Base-by-base conservation (phyloP, 2,888 invertebrate species). In the Lithosia quadra region DNA sequence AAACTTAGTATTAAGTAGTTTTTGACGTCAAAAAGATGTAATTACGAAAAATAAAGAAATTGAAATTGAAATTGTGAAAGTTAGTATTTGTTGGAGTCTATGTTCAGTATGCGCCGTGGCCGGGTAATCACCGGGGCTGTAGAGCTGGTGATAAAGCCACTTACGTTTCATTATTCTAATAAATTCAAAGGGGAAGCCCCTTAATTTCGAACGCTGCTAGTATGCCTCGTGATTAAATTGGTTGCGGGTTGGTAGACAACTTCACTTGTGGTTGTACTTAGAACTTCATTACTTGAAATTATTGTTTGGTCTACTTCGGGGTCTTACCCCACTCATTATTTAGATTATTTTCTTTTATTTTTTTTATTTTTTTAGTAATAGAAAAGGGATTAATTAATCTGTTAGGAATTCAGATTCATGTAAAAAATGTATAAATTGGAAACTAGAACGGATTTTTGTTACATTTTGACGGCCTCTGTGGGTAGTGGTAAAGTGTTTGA, bases 151-250 rank as follows among this genome's bases (percentile, higher is more conserved):
- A 76, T 78, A 70, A 72, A 72, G 77, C 75, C 69, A 78, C 75
- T 78, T 69, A 75, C 73, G 63, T 73, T 65, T 78, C 75, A 79
- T 77, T 80, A 73, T 81, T 74, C 70, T 72, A 77, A 81, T 81
- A 80, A 80, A 80, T 80, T 79, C 71, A 73, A 77, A 77, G 65
- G 65, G 70, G 59, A 61, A 69, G 18, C 34, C 66, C 68, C 77
- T 73, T 80, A 69, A 75, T 74, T 77, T 75, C 70, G 75, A 55
- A 64, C 75, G 66, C 69, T 67, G 67, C 72, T 75, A 77, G 75
- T 75, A 78, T 80, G 73, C 67, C 70, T 71, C 67, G 73, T 80
- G 75, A 80, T 81, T 81, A 80, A 79, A 80, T 74, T 79, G 71
- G 70, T 77, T 77, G 81, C 56, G 80, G 68, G 68, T 64, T 71